phyloP scores from a whole-genome alignment of 2,797 vertebrate genomes.

The Bucorvus abyssinicus region DNA sequence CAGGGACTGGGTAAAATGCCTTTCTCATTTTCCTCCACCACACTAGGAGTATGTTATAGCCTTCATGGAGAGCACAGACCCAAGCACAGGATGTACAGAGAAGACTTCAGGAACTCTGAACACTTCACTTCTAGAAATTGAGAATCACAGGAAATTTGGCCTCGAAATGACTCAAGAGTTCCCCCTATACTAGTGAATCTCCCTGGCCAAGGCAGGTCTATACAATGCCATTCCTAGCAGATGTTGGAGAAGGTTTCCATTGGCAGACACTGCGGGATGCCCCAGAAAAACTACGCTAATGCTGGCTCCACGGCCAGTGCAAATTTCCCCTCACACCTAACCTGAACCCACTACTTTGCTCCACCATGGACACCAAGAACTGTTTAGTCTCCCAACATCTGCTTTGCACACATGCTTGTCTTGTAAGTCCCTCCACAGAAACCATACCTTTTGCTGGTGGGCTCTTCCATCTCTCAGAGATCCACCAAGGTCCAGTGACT shows the following conservation, averaged over 20 bases:
- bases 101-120: background rate
- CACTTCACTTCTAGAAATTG: background rate
- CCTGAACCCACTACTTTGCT: background rate
- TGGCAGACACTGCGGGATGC: background rate
- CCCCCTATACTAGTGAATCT: background rate
- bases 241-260: background rate
- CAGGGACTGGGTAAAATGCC: background rate
- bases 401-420: background rate
- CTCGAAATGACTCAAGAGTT: background rate
- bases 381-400: fast-evolving
- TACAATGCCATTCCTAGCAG: background rate
- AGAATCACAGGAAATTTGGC: background rate
- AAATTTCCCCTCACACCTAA: background rate
- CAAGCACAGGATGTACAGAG: fast-evolving
- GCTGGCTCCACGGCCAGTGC: background rate
- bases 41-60: background rate
- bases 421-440: background rate
- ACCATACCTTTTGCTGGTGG: background rate
- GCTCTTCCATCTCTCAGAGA: background rate
- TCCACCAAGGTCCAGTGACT: background rate
- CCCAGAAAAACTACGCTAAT: background rate
- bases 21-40: background rate
- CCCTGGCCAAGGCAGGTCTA: background rate
- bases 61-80: background rate
- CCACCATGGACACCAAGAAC: background rate